phyloP scores from a whole-genome alignment of 2,888 invertebrate genomes.

The Creontiades dilutus region DNA sequence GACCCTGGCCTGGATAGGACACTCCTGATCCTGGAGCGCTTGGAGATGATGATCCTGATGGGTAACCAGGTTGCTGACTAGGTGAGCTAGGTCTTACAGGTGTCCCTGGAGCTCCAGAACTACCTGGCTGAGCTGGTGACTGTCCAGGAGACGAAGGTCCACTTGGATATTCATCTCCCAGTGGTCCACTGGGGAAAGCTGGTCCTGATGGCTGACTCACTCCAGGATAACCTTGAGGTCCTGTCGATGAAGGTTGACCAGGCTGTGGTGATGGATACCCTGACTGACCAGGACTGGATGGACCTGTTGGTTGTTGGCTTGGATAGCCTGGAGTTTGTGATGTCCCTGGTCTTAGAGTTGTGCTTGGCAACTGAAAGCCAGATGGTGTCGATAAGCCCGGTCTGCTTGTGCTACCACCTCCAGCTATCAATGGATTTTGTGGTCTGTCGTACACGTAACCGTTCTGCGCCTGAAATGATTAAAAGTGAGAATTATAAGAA shows the following conservation, averaged over 20 bases:
- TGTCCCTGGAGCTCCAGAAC: conserved; percentile 67
- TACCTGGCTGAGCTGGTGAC: conserved; percentile 58
- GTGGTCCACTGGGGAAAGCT: conserved; percentile 58
- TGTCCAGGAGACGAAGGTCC: conserved; percentile 75
- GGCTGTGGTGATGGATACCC: conserved; percentile 63
- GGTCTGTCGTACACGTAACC: conserved; percentile 89
- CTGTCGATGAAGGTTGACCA: conserved; percentile 58
- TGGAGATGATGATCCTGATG: conserved; percentile 76
- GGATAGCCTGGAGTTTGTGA: conserved; percentile 69
- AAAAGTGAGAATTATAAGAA: not conserved
- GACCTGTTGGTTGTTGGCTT: conserved; percentile 72
- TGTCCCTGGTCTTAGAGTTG: conserved; percentile 59
- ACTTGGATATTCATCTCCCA: conserved; percentile 71
- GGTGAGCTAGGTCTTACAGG: not conserved
- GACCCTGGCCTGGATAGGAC: conserved; percentile 63
- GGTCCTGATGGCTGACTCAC: conserved; percentile 71
- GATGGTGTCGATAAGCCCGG: conserved; percentile 73
- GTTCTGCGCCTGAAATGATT: conserved; percentile 82
- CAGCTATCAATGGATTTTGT: conserved; percentile 80
- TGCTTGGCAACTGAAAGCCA: conserved; percentile 72
- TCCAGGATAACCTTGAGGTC: conserved; percentile 68
- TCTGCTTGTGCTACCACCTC: conserved; percentile 66
- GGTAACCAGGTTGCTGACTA: conserved; percentile 44
- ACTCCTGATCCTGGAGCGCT: conserved; percentile 74
- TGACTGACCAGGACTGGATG: conserved; percentile 76